Evolutionary conservation across 2,113 vertebrate species (phyloP), one percentile per base, ranked within the genome.

Genomic region (Plectropomus leopardus): DNA sequence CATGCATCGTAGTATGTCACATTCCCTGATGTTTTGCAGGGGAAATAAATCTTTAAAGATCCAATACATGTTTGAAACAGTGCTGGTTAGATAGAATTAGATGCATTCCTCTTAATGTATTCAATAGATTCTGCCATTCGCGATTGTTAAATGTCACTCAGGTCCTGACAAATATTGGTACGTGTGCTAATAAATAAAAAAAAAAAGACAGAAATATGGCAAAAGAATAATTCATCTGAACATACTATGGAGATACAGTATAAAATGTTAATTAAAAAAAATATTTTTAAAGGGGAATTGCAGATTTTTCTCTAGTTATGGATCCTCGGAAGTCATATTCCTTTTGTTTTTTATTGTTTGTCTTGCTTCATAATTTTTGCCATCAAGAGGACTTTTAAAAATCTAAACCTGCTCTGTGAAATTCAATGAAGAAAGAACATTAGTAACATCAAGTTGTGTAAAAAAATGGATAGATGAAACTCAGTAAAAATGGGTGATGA

Each of bases 121-220:
- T 94, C 87, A 97, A 97, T 97, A 98, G 97, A 98, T 97, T 97
- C 97, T 98, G 97, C 96, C 97, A 97, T 98, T 98, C 97, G 95
- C 95, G 90, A 85, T 92, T 87, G 91, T 94, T 96, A 92, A 94
- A 85, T 78, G 88, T 85, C 93, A 93, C 88, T 93, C 83, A 90
- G 80, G 91, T 90, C 85, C 91, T 91, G 80, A 92, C 63, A 92
- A 88, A 92, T 90, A 79, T 90, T 91, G 79, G 84, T 73, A 82
- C 42, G 91, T 94, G 93, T 94, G 93, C 92, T 94, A 78, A 63
- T 87, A 90, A 90, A n/a, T n/a, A 92, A 90, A 89, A 89, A 92
- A 40, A 40, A 90, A 90, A 84, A 90, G 79, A 78, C 48, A 78
- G 19, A 91, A 86, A 85, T n/a, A 86, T 78, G 78, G 70, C 61